Base-by-base conservation (phyloP, 2,888 invertebrate genomes). In the Agrenia bidenticulata region DNA sequence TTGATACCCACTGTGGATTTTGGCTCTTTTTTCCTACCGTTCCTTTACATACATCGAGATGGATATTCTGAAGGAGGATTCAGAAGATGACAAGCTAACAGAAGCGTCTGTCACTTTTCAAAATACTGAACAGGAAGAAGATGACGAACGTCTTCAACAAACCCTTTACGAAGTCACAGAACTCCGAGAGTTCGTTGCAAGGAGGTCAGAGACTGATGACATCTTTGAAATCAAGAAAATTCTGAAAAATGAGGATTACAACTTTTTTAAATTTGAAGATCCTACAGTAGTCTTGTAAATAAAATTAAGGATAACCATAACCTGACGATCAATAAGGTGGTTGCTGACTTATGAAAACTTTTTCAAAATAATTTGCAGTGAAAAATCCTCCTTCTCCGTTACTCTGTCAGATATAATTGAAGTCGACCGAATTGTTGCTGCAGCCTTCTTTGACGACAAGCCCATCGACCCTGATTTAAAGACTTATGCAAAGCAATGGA, bases 371-470 rank as follows among this genome's bases (percentile, higher is more conserved):
- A 53, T 26, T 4, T 61, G 0, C 53, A 75, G 75, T 19, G 75
- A 75, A 55, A 73, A 63, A 17, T 73, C 67, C 2, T 66, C 68
- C 13, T 75, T 71, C 41, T 75, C 75, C 1, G 26, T 73, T 9
- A 72, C 70, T 13, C 50, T 75, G 2, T 66, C 64, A 21, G 72
- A 73, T 53, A 53, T 64, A 11, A 60, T 61, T 2, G 72, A 72
- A 26, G 27, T 66, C 4, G 64, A 67, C 24, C 21, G 61, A 5
- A 41, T 74, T 1, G 66, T 73, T 2, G 74, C 73, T 4, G 70
- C 69, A 19, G 73, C 72, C 1, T 70, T 69, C 27, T 73, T 73
- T 51, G 65, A 66, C n/a, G 73, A 75, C 55, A 57, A 45, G 19
- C 75, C 75, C 1, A 66, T 61, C 19, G 64, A 69, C 41, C 50